Conservation (phyloP, 1,140 invertebrate species). For the Oscheius sp. region DNA sequence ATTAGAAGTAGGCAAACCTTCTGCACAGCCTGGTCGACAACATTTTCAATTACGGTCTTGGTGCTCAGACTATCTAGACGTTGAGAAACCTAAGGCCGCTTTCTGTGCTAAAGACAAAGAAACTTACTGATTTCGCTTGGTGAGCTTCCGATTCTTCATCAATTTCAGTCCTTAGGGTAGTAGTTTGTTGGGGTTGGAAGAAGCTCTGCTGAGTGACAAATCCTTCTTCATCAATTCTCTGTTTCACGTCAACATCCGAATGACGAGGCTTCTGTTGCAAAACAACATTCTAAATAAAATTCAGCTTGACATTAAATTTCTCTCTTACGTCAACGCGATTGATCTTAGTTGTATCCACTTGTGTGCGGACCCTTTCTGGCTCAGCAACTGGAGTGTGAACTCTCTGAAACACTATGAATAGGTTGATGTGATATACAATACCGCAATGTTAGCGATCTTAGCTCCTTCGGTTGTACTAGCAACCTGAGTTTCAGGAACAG, state of each 20-base stretch:
- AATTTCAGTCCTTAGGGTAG: background rate
- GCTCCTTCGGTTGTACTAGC: slow-evolving; percentile 11
- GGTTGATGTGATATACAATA: background rate
- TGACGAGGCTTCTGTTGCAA: background rate
- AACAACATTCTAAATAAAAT: background rate
- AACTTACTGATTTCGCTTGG: too few relatives aligned
- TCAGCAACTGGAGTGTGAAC: slow-evolving; percentile 20
- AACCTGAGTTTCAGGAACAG: slow-evolving; percentile 4
- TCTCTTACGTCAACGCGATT: background rate
- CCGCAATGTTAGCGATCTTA: slow-evolving; percentile 20
- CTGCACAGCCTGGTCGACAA: background rate
- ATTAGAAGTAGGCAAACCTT: too few relatives aligned
- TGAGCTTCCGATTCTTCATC: background rate
- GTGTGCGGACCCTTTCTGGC: background rate
- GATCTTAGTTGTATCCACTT: slow-evolving; percentile 16
- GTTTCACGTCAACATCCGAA: background rate
- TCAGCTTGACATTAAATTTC: background rate
- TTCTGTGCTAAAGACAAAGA: too few relatives aligned
- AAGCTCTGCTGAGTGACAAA: background rate
- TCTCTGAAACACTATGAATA: slow-evolving; percentile 10
- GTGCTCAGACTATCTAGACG: background rate
- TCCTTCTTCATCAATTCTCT: background rate
- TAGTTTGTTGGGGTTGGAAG: background rate
- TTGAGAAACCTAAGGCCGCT: background rate
- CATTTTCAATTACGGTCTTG: background rate